Percentiles rank a stretch among this genome's conserved stretches.
Evolutionary conservation across 2,113 vertebrate species (phyloP).

Genomic region (Rattus rattus): DNA sequence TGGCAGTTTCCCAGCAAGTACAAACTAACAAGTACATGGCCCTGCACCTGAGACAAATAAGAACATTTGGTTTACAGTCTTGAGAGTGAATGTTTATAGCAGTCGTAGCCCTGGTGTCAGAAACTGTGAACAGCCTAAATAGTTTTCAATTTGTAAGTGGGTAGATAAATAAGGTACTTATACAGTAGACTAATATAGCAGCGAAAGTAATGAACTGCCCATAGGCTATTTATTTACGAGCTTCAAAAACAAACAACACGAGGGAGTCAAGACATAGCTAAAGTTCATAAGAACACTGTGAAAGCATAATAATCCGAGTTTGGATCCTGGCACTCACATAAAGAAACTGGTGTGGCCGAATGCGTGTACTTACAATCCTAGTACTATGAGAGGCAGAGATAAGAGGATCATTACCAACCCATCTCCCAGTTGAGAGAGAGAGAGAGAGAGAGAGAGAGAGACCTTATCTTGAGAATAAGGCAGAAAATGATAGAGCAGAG

Average conservation of each 20-base stretch:
- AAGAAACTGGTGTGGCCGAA: not conserved
- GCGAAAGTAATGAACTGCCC: not conserved
- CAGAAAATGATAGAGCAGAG: not conserved
- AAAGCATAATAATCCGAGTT: not conserved
- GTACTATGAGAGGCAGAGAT: not conserved
- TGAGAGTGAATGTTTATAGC: constrained; percentile 6
- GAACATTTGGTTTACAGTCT: not conserved
- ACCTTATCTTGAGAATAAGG: not conserved
- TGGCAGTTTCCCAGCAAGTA: constrained; percentile 45
- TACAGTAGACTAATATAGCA: not conserved
- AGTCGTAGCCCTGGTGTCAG: not conserved
- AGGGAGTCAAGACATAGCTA: not conserved
- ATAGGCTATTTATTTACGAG: not conserved
- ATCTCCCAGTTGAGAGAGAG: not conserved
- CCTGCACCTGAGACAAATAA: not conserved
- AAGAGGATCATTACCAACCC: not conserved
- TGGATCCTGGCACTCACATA: not conserved
- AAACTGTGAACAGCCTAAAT: constrained; percentile 18
- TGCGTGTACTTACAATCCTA: too few relatives aligned
- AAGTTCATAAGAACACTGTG: not conserved
- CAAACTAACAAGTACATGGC: not conserved
- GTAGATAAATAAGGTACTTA: not conserved
- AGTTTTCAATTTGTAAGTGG: not conserved
- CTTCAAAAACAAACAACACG: not conserved
- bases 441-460: too few relatives aligned